phyloP scores from a whole-genome alignment of 2,113 vertebrate species.

The human region DNA sequence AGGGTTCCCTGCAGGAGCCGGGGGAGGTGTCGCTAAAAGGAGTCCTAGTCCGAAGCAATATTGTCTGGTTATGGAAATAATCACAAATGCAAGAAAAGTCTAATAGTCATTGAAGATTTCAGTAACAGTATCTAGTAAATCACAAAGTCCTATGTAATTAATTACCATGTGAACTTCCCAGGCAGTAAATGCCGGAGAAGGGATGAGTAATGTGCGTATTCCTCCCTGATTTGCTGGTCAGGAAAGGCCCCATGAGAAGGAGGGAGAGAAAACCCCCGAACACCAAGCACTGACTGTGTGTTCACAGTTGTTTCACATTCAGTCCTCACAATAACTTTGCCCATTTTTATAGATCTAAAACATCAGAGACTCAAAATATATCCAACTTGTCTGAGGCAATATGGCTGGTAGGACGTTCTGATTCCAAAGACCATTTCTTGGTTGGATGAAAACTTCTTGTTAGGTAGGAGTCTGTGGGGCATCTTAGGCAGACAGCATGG shows the following conservation, averaged over 20 bases:
- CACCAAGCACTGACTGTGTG: background rate
- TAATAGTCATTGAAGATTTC: background rate
- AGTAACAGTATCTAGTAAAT: background rate
- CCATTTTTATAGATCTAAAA: background rate
- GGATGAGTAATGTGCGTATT: background rate
- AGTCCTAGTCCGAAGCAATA: background rate
- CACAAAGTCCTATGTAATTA: background rate
- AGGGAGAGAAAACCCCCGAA: background rate
- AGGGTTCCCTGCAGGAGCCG: background rate
- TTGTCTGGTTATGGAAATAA: background rate
- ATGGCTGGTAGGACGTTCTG: background rate
- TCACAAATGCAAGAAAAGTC: background rate
- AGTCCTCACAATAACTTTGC: background rate
- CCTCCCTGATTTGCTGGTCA: background rate
- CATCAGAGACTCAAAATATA: background rate
- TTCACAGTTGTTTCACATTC: background rate
- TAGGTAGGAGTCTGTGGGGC: background rate
- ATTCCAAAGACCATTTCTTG: background rate
- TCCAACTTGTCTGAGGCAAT: background rate
- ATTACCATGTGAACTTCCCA: background rate
- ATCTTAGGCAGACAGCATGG: background rate
- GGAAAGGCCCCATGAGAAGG: background rate
- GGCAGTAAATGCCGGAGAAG: background rate
- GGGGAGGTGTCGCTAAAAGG: rapidly evolving
- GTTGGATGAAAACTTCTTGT: background rate